Evolutionary conservation across 2,888 invertebrate genomes (phyloP).

Genomic region (Mystacides longicornis): DNA sequence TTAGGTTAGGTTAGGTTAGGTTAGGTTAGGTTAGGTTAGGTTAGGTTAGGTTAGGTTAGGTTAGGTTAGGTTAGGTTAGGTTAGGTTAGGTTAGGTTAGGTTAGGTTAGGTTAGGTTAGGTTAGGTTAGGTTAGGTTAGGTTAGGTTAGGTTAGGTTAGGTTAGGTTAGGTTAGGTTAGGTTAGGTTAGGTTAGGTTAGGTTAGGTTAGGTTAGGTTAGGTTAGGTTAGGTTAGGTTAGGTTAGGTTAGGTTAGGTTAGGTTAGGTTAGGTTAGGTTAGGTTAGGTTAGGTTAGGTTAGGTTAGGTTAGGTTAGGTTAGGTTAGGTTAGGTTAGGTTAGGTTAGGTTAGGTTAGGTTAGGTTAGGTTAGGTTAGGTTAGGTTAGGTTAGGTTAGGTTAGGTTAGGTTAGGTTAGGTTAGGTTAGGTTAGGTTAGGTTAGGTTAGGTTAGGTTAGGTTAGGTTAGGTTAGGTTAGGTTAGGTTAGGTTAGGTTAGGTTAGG

Average conservation of each 20-base stretch:
- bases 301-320: slow-evolving; percentile 23
- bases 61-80: slow-evolving; percentile 1
- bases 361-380: slow-evolving; percentile 21
- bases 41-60: slow-evolving; percentile 2
- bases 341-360: slow-evolving; percentile 28
- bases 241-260: background rate
- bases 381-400: slow-evolving; percentile 11
- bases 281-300: slow-evolving; percentile 24
- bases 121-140: background rate
- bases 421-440: slow-evolving; percentile 5
- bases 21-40: slow-evolving; percentile 3
- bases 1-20: slow-evolving; percentile 3
- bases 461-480: background rate
- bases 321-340: slow-evolving; percentile 25
- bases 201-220: background rate
- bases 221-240: background rate
- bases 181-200: background rate
- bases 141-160: background rate
- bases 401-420: slow-evolving; percentile 9
- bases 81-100: slow-evolving; percentile 1
- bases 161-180: background rate
- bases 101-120: slow-evolving; percentile 1
- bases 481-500: background rate
- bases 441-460: background rate
- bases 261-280: slow-evolving; percentile 4